Percentiles rank a stretch among this genome's conserved stretches.
These are phyloP conservation scores for Crocuta crocuta DNA, from an alignment of 2,113 vertebrate species.

Conservation along the genomic window DNA sequence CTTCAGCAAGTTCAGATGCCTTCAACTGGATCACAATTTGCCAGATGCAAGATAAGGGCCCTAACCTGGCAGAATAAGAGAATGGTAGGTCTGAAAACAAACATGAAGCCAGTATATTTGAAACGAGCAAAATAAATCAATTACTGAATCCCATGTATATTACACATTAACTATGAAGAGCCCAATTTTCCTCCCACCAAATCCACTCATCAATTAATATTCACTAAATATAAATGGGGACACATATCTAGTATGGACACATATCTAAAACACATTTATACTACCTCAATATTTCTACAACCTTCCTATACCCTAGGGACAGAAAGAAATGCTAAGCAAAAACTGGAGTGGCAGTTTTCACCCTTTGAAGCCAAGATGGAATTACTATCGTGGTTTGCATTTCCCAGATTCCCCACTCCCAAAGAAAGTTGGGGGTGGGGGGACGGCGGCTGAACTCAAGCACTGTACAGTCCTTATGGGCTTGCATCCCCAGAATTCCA, in stretches of 20 bases:
- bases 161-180: neutral
- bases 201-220: neutral
- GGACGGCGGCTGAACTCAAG: neutral
- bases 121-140: neutral
- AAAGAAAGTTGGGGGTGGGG: neutral
- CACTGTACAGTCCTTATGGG: neutral
- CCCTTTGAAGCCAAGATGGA: neutral
- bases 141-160: neutral
- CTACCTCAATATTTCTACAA: neutral
- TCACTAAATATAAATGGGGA: conserved; percentile 15
- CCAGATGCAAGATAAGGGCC: neutral
- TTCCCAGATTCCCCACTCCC: neutral
- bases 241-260: neutral
- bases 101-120: neutral
- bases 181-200: neutral
- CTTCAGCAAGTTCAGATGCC: neutral
- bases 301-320: neutral
- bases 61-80: conserved; percentile 10
- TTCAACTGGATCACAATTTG: conserved; percentile 19
- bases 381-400: neutral
- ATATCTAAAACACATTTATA: neutral
- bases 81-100: neutral
- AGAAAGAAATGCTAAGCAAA: neutral
- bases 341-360: neutral
- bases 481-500: neutral